Percentiles rank a stretch among this genome's conserved stretches.
Conservation (phyloP, 2,888 invertebrate genomes). For the Cylloceria caligata region DNA sequence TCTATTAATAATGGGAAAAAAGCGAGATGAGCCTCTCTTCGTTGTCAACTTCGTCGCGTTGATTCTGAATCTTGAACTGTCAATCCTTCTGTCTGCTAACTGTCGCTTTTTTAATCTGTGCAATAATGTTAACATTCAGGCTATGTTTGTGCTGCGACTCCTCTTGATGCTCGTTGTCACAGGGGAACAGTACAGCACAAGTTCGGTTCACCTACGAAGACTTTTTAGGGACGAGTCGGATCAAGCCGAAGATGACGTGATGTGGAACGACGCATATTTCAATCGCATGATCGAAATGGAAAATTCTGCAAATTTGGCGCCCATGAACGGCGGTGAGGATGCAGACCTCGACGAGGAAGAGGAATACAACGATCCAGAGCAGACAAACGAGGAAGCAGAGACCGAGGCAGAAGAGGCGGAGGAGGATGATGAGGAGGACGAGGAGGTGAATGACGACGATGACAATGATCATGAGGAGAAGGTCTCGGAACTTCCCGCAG, state of each 20-base stretch:
- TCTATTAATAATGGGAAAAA: not conserved
- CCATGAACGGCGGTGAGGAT: slow-evolving; percentile 24
- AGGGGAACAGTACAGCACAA: slow-evolving; percentile 59
- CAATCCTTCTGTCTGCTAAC: slow-evolving; percentile 12
- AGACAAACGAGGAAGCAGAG: slow-evolving; percentile 24
- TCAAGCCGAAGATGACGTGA: slow-evolving; percentile 45
- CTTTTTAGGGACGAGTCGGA: slow-evolving; percentile 46
- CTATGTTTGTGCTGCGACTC: slow-evolving; percentile 76
- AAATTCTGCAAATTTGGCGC: slow-evolving; percentile 20
- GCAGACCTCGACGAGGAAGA: slow-evolving; percentile 45
- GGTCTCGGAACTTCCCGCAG: slow-evolving; percentile 65
- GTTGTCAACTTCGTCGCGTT: slow-evolving; percentile 44
- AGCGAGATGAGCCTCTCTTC: not conserved
- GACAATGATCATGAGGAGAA: slow-evolving; percentile 69
- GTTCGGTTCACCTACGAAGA: slow-evolving; percentile 35
- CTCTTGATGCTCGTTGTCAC: slow-evolving; percentile 70
- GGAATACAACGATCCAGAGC: slow-evolving; percentile 36
- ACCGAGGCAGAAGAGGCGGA: slow-evolving; percentile 67
- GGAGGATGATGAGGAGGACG: slow-evolving; percentile 68
- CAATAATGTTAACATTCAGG: slow-evolving; percentile 73
- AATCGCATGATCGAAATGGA: slow-evolving; percentile 48
- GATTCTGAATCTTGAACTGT: slow-evolving; percentile 25
- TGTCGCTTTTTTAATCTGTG: not conserved
- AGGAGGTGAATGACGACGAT: slow-evolving; percentile 70
- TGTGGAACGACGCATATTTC: slow-evolving; percentile 65